These are phyloP conservation scores for Varanus salvator DNA, from an alignment of 2,113 vertebrate genomes.

Conservation along the genomic window DNA sequence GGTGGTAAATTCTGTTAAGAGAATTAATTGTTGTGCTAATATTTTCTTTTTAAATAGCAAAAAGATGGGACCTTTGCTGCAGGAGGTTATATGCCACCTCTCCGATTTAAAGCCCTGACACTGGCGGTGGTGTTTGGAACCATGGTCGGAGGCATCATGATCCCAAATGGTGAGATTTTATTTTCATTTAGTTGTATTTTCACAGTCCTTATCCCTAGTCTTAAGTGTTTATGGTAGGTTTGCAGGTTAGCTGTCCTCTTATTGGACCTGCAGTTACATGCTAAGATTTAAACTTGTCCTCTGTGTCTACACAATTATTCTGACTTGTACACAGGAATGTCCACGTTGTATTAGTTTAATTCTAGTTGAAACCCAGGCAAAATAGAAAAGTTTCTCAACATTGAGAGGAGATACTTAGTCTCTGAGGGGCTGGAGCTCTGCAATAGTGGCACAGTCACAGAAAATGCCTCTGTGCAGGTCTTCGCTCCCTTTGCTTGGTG, in stretches of 20 bases:
- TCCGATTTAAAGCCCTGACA: constrained; percentile 96
- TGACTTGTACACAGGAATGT: not conserved
- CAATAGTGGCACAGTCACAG: not conserved
- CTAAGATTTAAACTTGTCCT: not conserved
- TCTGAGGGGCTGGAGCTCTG: not conserved
- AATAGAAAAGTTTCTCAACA: not conserved
- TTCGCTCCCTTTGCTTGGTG: not conserved
- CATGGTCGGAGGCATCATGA: constrained; percentile 96
- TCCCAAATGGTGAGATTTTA: constrained; percentile 84
- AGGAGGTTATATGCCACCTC: constrained; percentile 95
- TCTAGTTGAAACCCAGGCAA: not conserved
- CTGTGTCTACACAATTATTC: not conserved
- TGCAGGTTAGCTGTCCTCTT: not conserved
- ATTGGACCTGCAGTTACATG: too few species aligned
- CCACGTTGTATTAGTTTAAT: not conserved
- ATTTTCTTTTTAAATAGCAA: constrained; percentile 78
- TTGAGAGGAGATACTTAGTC: not conserved
- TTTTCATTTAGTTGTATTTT: not conserved
- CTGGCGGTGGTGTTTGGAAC: constrained; percentile 94
- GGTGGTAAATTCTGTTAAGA: not conserved
- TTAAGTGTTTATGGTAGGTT: not conserved
- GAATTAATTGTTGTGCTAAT: not conserved
- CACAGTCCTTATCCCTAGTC: not conserved
- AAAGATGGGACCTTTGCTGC: constrained; percentile 97
- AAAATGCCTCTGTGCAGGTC: not conserved